Evolutionary conservation across 2,797 vertebrate species (phyloP).

Genomic region (Pseudopleuronectes americanus): DNA sequence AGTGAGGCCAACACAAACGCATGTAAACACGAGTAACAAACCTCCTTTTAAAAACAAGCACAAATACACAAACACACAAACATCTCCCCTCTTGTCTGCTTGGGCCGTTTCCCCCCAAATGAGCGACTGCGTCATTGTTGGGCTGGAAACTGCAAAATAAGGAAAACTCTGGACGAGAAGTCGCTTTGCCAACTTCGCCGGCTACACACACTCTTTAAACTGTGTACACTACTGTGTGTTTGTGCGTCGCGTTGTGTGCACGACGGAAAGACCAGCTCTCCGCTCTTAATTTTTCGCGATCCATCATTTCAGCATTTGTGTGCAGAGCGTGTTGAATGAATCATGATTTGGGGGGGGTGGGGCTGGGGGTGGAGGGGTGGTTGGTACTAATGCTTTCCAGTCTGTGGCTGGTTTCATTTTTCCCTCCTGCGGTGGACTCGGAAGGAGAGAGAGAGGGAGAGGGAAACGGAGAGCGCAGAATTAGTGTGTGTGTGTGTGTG

Average conservation of each 20-base stretch:
- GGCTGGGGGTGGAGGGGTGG: background rate
- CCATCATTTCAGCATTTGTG: conserved; percentile 30
- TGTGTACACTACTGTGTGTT: conserved; percentile 29
- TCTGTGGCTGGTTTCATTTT: conserved; percentile 79
- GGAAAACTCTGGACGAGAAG: conserved; percentile 48
- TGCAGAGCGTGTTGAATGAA: conserved; percentile 54
- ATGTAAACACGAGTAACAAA: conserved; percentile 7
- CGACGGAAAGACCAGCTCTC: background rate
- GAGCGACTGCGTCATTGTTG: conserved; percentile 59
- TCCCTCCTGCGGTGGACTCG: conserved; percentile 70
- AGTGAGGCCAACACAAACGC: conserved; percentile 30
- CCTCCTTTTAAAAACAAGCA: conserved; percentile 1
- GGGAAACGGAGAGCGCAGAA: conserved; percentile 35
- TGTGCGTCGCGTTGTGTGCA: conserved; percentile 39
- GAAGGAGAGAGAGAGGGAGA: conserved; percentile 50
- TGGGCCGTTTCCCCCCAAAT: conserved; percentile 16
- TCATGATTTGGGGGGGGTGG: background rate
- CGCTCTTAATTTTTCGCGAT: conserved; percentile 16
- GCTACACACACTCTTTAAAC: conserved; percentile 35
- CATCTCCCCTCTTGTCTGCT: background rate
- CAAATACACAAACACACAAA: conserved; percentile 34
- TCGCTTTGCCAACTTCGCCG: conserved; percentile 45
- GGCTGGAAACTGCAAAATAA: conserved; percentile 66
- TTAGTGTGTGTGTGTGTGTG: conserved; percentile 22
- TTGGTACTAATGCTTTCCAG: conserved; percentile 77